Conservation (phyloP, 2,888 invertebrate species). For the Hecatera dysodea region DNA sequence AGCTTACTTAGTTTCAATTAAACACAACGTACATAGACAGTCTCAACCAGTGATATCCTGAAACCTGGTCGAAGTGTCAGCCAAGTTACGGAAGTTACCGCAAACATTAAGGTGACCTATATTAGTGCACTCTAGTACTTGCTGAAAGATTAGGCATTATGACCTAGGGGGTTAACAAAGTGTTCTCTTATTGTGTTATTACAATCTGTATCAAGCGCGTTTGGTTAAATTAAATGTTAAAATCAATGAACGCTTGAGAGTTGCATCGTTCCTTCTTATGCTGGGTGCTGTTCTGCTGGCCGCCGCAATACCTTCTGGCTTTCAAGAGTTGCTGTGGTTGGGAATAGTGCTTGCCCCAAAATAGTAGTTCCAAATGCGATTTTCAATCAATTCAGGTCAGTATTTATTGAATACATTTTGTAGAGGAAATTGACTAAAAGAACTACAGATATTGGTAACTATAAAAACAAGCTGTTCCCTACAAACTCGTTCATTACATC, state of each 20-base stretch:
- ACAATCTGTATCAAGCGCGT: neutral
- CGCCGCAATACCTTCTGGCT: too few relatives aligned
- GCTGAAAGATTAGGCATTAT: neutral
- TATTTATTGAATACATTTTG: neutral
- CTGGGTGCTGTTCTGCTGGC: too few relatives aligned
- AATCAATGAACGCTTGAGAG: too few relatives aligned
- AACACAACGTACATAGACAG: neutral
- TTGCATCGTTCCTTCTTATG: too few relatives aligned
- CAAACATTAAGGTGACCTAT: slow-evolving; percentile 45
- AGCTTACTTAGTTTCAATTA: slow-evolving; percentile 16
- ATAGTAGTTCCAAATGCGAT: neutral
- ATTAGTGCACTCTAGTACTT: slow-evolving; percentile 36
- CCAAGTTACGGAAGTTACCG: slow-evolving; percentile 21
- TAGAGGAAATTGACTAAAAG: neutral
- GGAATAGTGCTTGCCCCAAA: too few relatives aligned
- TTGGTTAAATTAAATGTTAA: too few relatives aligned
- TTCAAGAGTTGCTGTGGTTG: too few relatives aligned
- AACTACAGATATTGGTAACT: neutral
- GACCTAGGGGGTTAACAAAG: neutral
- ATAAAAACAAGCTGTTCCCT: slow-evolving; percentile 34
- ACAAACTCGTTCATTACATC: neutral
- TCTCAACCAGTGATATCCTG: slow-evolving; percentile 24
- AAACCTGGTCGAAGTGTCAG: slow-evolving; percentile 25
- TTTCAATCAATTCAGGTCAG: neutral
- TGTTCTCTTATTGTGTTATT: neutral